Evolutionary conservation across 2,797 vertebrate species (phyloP).

Genomic region (Apogon talboti): DNA sequence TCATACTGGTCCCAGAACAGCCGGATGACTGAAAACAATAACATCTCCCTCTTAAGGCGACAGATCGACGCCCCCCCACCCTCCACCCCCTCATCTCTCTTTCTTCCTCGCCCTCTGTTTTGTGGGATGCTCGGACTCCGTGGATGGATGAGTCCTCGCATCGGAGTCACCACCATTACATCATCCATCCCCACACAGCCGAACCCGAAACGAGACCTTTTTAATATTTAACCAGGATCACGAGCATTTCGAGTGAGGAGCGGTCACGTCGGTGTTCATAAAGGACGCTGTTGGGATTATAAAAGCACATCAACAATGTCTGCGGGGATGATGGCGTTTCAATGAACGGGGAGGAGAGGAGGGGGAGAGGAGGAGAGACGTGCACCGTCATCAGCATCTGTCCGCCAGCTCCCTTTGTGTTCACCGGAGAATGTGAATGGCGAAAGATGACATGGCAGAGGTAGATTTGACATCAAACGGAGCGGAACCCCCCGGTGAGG

Average conservation of each 20-base stretch:
- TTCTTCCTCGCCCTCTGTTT: slow-evolving; percentile 18
- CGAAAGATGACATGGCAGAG: slow-evolving; percentile 87
- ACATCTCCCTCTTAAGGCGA: slow-evolving; percentile 28
- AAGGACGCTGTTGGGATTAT: slow-evolving; percentile 32
- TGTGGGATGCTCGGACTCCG: slow-evolving; percentile 54
- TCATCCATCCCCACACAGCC: slow-evolving; percentile 71
- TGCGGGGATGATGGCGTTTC: slow-evolving; percentile 65
- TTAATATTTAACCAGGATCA: slow-evolving; percentile 50
- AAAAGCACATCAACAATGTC: slow-evolving; percentile 16
- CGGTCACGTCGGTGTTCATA: neutral
- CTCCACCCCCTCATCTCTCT: neutral
- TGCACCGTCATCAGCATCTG: slow-evolving; percentile 82
- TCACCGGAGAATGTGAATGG: slow-evolving; percentile 79
- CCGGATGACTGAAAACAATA: slow-evolving; percentile 30
- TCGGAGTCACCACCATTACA: slow-evolving; percentile 78
- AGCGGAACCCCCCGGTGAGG: slow-evolving; percentile 67
- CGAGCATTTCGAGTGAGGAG: slow-evolving; percentile 19
- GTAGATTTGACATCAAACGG: slow-evolving; percentile 74
- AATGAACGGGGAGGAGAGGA: slow-evolving; percentile 52
- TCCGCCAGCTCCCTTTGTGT: slow-evolving; percentile 81
- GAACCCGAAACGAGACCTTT: slow-evolving; percentile 22
- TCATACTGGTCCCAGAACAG: slow-evolving; percentile 37
- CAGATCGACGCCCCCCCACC: slow-evolving; percentile 15
- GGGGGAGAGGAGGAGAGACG: slow-evolving; percentile 72
- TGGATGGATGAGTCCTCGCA: slow-evolving; percentile 52